Evolutionary conservation across 2,888 invertebrate genomes (phyloP), one percentile per base, ranked within the genome.

Genomic region (Napeogenes inachia): DNA sequence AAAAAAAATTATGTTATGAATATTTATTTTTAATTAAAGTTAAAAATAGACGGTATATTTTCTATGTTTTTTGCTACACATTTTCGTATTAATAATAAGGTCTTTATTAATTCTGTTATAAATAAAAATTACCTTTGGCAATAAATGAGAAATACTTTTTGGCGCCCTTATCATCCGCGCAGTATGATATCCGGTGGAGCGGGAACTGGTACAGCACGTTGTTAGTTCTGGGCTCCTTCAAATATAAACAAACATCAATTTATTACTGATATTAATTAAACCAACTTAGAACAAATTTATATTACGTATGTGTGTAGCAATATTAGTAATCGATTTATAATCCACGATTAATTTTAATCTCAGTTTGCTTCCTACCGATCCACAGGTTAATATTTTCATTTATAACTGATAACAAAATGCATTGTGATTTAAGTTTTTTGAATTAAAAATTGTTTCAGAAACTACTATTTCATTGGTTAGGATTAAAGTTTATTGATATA

Each of bases 151-250:
- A 98, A 90, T 98, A 98, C 74, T 97, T 96, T 85, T 98, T 99
- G 73, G 98, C 98, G 59, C 98, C 97, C 82, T 99, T 99, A 87
- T 99, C 99, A 82, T 99, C 99, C 1, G 99, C 99, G 91, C 99
- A 99, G 89, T 99, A 99, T 0, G 98, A 99, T 88, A 99, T 99
- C 89, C 98, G 94, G 84, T 99, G 98, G 55, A 99, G 91, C 0
- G 99, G 99, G 84, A 98, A 99, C 85, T 98, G 98, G 86, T 98
- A 96, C 79, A 98, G 92, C 62, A 98, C 97, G 78, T 92, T 95
- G 91, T 94, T 94, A 5, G 93, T 92, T 73, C 93, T 87, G 42
- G 94, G 94, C 82, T 94, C 94, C 89, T 94, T 93, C 8, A 78
- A 76, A 10, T 3, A 58, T 35, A 58, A 60, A 67, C 65, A 62